These are phyloP conservation scores for Falco concolor DNA, from an alignment of 2,797 vertebrate genomes.

Conservation along the genomic window DNA sequence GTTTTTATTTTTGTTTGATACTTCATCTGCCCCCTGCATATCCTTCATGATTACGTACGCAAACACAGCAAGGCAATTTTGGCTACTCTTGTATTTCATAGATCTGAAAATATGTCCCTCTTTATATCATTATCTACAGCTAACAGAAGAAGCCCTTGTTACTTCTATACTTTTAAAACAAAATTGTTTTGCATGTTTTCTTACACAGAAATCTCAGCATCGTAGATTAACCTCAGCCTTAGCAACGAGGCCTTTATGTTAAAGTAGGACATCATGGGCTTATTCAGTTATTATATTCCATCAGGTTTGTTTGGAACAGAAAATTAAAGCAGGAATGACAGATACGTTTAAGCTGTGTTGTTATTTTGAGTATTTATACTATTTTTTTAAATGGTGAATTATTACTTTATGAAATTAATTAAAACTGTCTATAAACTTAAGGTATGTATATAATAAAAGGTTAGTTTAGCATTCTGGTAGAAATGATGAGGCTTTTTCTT, in stretches of 20 bases:
- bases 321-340: slow-evolving; percentile 11
- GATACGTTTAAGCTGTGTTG: background rate
- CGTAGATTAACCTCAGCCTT: slow-evolving; percentile 47
- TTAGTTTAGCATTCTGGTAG: background rate
- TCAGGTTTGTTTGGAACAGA: slow-evolving; percentile 25
- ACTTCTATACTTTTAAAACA: background rate
- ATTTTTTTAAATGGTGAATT: background rate
- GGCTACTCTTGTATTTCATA: background rate
- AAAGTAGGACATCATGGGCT: slow-evolving; percentile 57
- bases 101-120: background rate
- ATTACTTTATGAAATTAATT: background rate
- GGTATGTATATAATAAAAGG: background rate
- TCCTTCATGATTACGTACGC: background rate
- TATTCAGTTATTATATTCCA: slow-evolving; percentile 48
- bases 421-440: background rate
- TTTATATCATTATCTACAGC: background rate
- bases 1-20: background rate
- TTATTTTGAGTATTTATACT: background rate
- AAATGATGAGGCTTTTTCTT: background rate
- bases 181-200: background rate
- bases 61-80: background rate
- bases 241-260: slow-evolving; percentile 34
- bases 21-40: background rate
- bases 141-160: background rate
- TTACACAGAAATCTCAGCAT: slow-evolving; percentile 1